A percentile compares a stretch with the other conserved stretches of the same genome.
These are phyloP conservation scores for Sebastes diaconus DNA, from an alignment of 2,797 vertebrate genomes.

Conservation along the genomic window DNA sequence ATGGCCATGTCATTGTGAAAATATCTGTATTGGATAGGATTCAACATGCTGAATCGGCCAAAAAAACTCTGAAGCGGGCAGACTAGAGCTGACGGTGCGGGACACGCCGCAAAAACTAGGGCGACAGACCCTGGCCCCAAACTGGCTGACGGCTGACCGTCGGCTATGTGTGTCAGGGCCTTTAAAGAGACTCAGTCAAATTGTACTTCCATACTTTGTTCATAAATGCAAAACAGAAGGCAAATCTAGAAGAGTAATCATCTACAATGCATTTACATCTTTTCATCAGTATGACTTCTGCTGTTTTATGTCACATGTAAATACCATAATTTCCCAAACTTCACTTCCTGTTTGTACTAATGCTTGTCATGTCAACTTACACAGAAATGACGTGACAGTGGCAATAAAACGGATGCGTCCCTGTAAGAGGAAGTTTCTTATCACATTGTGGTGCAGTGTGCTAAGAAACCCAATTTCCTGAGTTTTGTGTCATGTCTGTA, in stretches of 20 bases:
- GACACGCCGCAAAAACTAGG: no score
- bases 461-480: neutral
- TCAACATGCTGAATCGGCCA: no score
- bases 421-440: conserved; percentile 17
- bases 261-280: neutral
- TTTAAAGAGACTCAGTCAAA: neutral
- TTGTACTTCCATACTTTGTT: neutral
- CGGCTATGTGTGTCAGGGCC: no score
- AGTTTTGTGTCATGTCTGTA: neutral
- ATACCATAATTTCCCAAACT: neutral
- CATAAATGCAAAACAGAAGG: neutral
- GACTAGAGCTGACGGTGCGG: no score
- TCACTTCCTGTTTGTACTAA: neutral
- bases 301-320: neutral
- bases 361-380: neutral
- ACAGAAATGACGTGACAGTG: neutral
- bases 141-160: accelerated
- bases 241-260: neutral
- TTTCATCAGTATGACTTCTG: neutral
- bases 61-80: no score
- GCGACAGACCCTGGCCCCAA: no score
- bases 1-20: no score
- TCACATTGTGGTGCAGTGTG: neutral
- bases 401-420: neutral
- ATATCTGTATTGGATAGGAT: no score